Base-by-base conservation (phyloP, 2,888 invertebrate genomes). In the Megalurothrips usitatus region DNA sequence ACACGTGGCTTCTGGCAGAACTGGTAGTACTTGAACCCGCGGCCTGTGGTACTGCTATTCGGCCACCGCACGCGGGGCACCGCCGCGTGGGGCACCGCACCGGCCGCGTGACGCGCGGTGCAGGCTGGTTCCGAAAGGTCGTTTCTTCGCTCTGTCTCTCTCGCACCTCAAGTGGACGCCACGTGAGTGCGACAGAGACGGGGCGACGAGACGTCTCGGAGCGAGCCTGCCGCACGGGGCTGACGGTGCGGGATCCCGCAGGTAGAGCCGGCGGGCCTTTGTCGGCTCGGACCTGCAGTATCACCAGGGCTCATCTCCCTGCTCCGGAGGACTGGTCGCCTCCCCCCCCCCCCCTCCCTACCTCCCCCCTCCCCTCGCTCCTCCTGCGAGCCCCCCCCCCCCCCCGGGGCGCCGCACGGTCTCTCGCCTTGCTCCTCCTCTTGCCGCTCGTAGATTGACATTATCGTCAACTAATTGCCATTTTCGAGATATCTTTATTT, bases 361-460 rank as follows among this genome's bases (percentile, higher is more conserved):
- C 80, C 49, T 52, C 78, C 78, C 80, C 81, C 78, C 80, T n/a
- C 78, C 81, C 34, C 81, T 78, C 78, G 75, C 78, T 79, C 79
- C 9, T 78, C 75, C n/a, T n/a, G n/a, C n/a, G n/a, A n/a, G n/a
- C n/a, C n/a, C n/a, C n/a, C n/a, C n/a, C n/a, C n/a, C 78, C 48
- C 23, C 26, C 78, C 4, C 28, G 14, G 28, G 17, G 78, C 28
- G 3, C 26, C 28, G 26, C 43, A 6, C 11, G 48, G 28, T 23
- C 28, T 34, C 79, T 79, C 26, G 79, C 48, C 26, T 11, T 6
- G n/a, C 28, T 34, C 43, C 28, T 34, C 43, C 43, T 34, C n/a
- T 19, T n/a, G 47, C 11, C 6, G 34, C 79, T 6, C 79, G 79
- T 12, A 28, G 34, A n/a, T 28, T 26, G 43, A 9, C 43, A 43